Evolutionary conservation across 2,113 vertebrate genomes (phyloP), one percentile per base, ranked within the genome.

Genomic region (Paramisgurnus dabryanus): DNA sequence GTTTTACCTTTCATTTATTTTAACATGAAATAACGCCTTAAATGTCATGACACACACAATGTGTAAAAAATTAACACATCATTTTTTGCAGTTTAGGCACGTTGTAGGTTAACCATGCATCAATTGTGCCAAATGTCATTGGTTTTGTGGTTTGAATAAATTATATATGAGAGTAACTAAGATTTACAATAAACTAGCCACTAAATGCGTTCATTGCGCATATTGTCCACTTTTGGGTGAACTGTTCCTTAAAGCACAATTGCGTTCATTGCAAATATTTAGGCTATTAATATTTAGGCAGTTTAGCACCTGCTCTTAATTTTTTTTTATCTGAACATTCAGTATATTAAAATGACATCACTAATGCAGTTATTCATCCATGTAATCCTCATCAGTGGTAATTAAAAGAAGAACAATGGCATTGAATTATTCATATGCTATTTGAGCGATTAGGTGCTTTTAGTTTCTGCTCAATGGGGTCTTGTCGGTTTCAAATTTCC

Each of bases 341-440:
- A 4, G 55, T 47, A 11, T 53, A 77, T 77, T 77, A 66, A 77
- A 66, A 66, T 77, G 47, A 47, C 74, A 55, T 65, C 63, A 66
- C 13, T 77, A 66, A 66, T 77, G 63, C 63, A 66, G 45, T 47
- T 77, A 77, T 50, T 77, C 63, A 66, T 77, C 74, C 74, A 66
- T 66, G 63, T 66, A 66, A 77, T 77, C 63, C 63, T 66, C 61
- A 66, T 77, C 63, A 77, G 18, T 53, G 63, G 63, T 77, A 77
- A 77, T 77, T 66, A 77, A 76, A 77, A 77, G 27, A 77, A 77
- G 45, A 77, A 77, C 34, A 77, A 66, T 77, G 61, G 47, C 53
- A 34, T 66, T 77, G 61, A 66, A 77, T 75, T 75, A 77, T 77
- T 77, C 74, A 66, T 65, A 18, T 75, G 72, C 58, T 39, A 39